A percentile compares a stretch with the other conserved stretches of the same genome.
Conservation (phyloP, 1,140 invertebrate species). For the Danaus melanippus region DNA sequence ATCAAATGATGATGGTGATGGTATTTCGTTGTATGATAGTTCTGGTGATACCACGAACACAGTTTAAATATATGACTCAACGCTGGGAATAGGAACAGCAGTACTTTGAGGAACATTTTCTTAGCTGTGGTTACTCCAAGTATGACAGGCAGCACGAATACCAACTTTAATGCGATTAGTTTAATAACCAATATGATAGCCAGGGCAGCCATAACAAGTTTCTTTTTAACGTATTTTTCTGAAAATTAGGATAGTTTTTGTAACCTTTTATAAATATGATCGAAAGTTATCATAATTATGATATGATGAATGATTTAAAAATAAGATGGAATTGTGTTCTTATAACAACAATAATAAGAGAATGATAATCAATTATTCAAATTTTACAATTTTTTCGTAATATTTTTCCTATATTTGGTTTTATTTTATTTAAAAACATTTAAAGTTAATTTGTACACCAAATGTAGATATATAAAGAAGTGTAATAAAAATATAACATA, state of each 20-base stretch:
- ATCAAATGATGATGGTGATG: slow-evolving; percentile 86
- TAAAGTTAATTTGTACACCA: too few species aligned
- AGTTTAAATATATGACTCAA: slow-evolving; percentile 87
- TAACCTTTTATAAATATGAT: too few species aligned
- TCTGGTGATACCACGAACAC: slow-evolving; percentile 84
- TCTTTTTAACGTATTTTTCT: slow-evolving; percentile 85
- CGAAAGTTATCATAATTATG: too few species aligned
- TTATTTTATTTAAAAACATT: too few species aligned
- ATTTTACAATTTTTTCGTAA: too few species aligned
- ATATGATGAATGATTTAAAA: too few species aligned
- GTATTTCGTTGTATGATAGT: slow-evolving; percentile 79
- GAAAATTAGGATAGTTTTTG: slow-evolving; percentile 45
- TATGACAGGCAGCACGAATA: slow-evolving; percentile 81
- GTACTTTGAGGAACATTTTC: slow-evolving; percentile 84
- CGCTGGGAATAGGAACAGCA: slow-evolving; percentile 86
- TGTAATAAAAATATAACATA: too few species aligned
- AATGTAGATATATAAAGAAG: too few species aligned
- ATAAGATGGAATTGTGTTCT: too few species aligned
- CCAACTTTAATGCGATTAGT: slow-evolving; percentile 82
- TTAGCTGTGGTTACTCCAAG: slow-evolving; percentile 85
- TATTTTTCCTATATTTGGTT: too few species aligned
- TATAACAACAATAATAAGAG: too few species aligned
- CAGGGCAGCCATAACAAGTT: slow-evolving; percentile 80
- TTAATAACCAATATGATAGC: slow-evolving; percentile 84
- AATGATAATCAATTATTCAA: too few species aligned